A percentile compares a stretch with the other conserved stretches of the same genome.
Conservation (phyloP, 2,888 invertebrate genomes). For the Eristalinus aeneus region DNA sequence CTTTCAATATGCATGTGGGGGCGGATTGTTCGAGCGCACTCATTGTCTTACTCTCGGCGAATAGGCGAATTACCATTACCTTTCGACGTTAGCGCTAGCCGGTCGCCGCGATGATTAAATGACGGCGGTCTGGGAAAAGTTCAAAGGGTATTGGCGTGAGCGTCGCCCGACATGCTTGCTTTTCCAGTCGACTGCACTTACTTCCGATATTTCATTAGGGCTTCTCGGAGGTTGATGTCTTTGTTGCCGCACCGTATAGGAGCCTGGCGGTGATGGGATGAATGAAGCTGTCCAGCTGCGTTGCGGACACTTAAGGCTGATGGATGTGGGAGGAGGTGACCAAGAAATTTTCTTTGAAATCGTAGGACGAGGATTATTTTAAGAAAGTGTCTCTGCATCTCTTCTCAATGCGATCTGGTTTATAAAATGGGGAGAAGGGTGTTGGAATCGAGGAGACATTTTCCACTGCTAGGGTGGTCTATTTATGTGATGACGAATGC, state of each 20-base stretch:
- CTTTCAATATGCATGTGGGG: conserved; percentile 68
- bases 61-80: conserved; percentile 13
- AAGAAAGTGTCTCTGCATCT: background rate
- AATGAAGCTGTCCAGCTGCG: background rate
- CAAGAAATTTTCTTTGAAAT: background rate
- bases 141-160: conserved; percentile 60
- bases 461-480: background rate
- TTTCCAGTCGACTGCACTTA: background rate
- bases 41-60: conserved; percentile 55
- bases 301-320: background rate
- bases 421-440: background rate
- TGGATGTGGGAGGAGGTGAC: background rate
- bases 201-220: conserved; percentile 35
- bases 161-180: conserved; percentile 37
- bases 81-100: conserved; percentile 21
- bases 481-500: too few species aligned
- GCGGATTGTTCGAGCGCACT: conserved; percentile 63
- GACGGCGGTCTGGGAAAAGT: conserved; percentile 31
- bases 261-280: background rate
- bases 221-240: background rate
- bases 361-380: background rate
- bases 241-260: background rate
- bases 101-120: conserved; percentile 43
- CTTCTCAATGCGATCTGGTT: background rate
- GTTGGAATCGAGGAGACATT: background rate